Conservation (phyloP, 2,888 invertebrate genomes). For the Stenotaenia linearis region DNA sequence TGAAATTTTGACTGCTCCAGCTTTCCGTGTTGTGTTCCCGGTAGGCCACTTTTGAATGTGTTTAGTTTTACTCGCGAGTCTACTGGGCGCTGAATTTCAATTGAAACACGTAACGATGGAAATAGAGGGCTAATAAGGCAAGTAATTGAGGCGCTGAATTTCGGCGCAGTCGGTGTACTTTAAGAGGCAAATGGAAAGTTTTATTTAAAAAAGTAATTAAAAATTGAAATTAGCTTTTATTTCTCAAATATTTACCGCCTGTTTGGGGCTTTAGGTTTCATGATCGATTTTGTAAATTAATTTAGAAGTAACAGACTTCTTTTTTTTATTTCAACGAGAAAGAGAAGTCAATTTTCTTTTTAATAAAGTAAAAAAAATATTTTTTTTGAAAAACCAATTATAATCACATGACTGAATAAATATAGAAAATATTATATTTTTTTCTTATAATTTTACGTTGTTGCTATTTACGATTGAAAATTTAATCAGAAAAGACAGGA, state of each 20-base stretch:
- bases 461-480: neutral
- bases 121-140: neutral
- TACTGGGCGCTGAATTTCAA: neutral
- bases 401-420: neutral
- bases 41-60: constrained; percentile 10
- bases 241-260: no score
- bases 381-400: neutral
- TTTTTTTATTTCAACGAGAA: neutral
- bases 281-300: neutral
- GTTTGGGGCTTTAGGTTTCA: neutral
- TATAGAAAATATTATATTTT: neutral
- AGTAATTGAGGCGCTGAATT: neutral
- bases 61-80: neutral
- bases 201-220: neutral
- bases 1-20: constrained; percentile 10
- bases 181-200: neutral
- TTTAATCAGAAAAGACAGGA: neutral
- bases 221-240: no score
- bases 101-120: neutral
- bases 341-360: no score
- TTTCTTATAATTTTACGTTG: neutral
- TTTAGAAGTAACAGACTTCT: neutral
- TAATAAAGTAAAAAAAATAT: no score
- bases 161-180: neutral
- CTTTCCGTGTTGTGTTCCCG: neutral